Percentiles rank a stretch among this genome's conserved stretches.
Conservation (phyloP, 2,797 vertebrate species). For the Takifugu ocellatus region DNA sequence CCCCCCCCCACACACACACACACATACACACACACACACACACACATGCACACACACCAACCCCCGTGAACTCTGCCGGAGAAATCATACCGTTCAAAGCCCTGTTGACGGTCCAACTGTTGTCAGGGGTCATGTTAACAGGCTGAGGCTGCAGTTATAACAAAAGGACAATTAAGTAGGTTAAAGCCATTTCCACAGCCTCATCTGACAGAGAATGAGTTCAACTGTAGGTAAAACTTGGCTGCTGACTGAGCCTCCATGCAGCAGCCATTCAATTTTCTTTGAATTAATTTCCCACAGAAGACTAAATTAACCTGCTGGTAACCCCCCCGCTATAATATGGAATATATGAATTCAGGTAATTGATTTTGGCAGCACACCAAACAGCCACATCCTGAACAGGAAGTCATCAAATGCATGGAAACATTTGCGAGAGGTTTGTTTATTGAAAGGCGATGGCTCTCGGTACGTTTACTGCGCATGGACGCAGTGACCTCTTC, state of each 20-base stretch:
- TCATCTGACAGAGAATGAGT: conserved; percentile 25
- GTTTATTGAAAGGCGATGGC: conserved; percentile 37
- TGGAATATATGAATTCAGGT: conserved; percentile 2
- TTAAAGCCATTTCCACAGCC: conserved; percentile 50
- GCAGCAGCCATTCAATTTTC: conserved; percentile 57
- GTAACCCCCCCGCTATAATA: conserved; percentile 20
- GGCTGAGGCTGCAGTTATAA: conserved; percentile 18
- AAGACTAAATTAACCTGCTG: conserved; percentile 49
- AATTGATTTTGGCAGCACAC: not conserved
- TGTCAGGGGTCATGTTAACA: conserved; percentile 35
- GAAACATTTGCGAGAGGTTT: not conserved
- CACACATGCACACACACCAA: too few species aligned
- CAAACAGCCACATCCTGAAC: not conserved
- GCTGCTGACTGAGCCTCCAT: conserved; percentile 28
- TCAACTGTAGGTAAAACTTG: conserved; percentile 32
- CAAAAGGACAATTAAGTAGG: conserved; percentile 19
- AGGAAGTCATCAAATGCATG: conserved; percentile 43
- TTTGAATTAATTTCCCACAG: conserved; percentile 47
- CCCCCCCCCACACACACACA: too few species aligned
- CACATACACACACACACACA: too few species aligned
- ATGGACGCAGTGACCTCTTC: conserved; percentile 1
- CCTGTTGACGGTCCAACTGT: conserved; percentile 21
- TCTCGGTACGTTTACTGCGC: conserved; percentile 13
- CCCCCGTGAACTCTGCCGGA: too few species aligned
- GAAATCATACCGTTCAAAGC: conserved; percentile 13